Percentiles rank a stretch among this genome's conserved stretches.
These are phyloP conservation scores for Clusia tigrina DNA, from an alignment of 2,888 invertebrate species.

Conservation along the genomic window DNA sequence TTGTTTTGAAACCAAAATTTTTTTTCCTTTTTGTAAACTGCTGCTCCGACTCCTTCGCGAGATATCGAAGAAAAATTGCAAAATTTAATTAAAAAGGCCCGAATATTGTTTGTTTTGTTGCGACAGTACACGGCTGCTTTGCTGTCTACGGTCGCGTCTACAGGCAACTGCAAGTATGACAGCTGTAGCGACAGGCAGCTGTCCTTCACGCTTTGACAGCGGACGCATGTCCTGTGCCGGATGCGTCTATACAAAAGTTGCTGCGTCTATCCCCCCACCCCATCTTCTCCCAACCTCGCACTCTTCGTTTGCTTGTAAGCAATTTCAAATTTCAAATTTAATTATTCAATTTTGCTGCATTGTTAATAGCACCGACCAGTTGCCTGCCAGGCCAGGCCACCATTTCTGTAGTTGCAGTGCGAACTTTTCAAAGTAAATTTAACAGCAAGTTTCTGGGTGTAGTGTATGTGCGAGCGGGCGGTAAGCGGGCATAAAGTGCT, in stretches of 20 bases:
- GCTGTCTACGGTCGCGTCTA: not conserved
- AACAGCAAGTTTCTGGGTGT: not conserved
- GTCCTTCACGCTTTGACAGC: slow-evolving; percentile 35
- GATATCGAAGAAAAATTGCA: not conserved
- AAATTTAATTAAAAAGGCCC: slow-evolving; percentile 4
- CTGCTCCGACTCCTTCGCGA: too few species aligned
- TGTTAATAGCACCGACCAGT: slow-evolving; percentile 5
- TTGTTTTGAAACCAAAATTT: too few species aligned
- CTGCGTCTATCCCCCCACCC: not conserved
- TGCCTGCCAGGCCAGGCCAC: not conserved
- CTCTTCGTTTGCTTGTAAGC: slow-evolving; percentile 40
- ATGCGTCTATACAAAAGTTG: not conserved
- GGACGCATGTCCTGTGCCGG: not conserved
- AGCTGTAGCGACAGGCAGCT: slow-evolving; percentile 4
- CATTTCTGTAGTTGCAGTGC: not conserved
- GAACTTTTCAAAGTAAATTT: not conserved
- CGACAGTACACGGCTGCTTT: not conserved
- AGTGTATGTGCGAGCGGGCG: not conserved
- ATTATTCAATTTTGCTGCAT: slow-evolving; percentile 47
- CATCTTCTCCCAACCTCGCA: slow-evolving; percentile 27
- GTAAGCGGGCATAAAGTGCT: too few species aligned
- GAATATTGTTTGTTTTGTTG: slow-evolving; percentile 6
- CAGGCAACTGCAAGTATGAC: not conserved
- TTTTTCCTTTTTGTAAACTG: too few species aligned
- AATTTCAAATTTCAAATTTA: slow-evolving; percentile 53